phyloP scores from a whole-genome alignment of 1,140 invertebrate genomes.

The Whitmania pigra region DNA sequence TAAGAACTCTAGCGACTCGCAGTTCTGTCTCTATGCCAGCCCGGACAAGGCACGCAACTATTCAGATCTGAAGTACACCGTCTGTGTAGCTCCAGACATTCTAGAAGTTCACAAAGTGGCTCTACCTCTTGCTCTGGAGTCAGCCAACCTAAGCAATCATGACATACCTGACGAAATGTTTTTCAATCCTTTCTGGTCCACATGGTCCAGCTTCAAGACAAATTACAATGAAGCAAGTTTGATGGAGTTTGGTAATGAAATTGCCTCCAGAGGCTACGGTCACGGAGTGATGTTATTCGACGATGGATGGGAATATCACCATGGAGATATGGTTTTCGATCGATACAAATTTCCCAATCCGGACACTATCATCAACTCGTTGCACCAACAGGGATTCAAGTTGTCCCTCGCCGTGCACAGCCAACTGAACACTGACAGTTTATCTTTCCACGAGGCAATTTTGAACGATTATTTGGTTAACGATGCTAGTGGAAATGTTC shows the following conservation, averaged over 20 bases:
- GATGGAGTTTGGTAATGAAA: constrained; percentile 32
- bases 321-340: constrained; percentile 63
- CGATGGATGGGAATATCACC: constrained; percentile 72
- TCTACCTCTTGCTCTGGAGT: background rate
- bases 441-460: constrained; percentile 46
- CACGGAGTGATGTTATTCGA: constrained; percentile 71
- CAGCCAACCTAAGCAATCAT: background rate
- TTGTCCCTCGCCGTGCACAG: constrained; percentile 77
- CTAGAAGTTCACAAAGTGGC: background rate
- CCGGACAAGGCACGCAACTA: background rate
- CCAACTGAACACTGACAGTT: constrained; percentile 64
- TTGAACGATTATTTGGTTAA: constrained; percentile 21
- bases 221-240: constrained; percentile 53
- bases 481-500: constrained; percentile 21
- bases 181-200: constrained; percentile 64
- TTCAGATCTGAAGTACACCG: constrained; percentile 9
- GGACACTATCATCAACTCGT: constrained; percentile 45
- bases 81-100: constrained; percentile 17
- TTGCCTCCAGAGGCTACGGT: constrained; percentile 53
- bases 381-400: constrained; percentile 55
- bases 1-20: constrained; percentile 22
- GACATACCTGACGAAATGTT: constrained; percentile 17
- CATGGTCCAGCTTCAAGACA: constrained; percentile 62
- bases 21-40: constrained; percentile 30
- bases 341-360: constrained; percentile 58